Evolutionary conservation across 2,797 vertebrate species (phyloP).

Genomic region (Xenopus petersii): DNA sequence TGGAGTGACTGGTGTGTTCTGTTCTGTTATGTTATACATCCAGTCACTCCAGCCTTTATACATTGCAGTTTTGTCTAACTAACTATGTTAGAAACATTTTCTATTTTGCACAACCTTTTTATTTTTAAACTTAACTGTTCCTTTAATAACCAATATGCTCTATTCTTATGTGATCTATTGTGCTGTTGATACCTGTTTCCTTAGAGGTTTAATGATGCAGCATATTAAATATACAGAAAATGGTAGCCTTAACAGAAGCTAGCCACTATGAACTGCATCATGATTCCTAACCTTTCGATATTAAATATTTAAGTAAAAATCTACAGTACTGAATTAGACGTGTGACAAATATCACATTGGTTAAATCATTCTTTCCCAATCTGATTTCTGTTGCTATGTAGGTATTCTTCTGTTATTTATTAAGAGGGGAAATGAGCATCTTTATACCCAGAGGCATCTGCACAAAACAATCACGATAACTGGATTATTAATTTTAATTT

Average conservation of each 20-base stretch:
- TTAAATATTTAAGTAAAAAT: constrained; percentile 19
- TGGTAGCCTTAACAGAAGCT: not conserved
- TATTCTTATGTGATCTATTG: no score
- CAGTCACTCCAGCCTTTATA: no score
- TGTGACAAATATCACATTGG: constrained; percentile 25
- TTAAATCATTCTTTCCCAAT: constrained; percentile 35
- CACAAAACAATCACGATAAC: constrained; percentile 49
- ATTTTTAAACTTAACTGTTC: no score
- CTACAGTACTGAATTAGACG: not conserved
- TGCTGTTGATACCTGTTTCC: no score
- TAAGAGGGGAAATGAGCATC: constrained; percentile 26
- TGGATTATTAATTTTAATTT: constrained; percentile 52
- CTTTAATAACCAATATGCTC: no score
- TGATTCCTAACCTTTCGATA: not conserved
- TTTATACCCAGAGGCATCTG: constrained; percentile 43
- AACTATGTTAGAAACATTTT: no score
- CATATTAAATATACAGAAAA: not conserved
- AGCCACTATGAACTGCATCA: not conserved
- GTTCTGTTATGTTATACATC: no score
- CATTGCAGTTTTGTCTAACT: no score
- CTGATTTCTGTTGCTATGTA: constrained; percentile 18
- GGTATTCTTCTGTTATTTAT: constrained; percentile 38
- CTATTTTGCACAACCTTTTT: no score
- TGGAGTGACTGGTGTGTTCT: no score
- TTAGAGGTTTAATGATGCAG: no score